Conservation (phyloP, 2,888 invertebrate genomes). For the Sarcophaga caerulescens region DNA sequence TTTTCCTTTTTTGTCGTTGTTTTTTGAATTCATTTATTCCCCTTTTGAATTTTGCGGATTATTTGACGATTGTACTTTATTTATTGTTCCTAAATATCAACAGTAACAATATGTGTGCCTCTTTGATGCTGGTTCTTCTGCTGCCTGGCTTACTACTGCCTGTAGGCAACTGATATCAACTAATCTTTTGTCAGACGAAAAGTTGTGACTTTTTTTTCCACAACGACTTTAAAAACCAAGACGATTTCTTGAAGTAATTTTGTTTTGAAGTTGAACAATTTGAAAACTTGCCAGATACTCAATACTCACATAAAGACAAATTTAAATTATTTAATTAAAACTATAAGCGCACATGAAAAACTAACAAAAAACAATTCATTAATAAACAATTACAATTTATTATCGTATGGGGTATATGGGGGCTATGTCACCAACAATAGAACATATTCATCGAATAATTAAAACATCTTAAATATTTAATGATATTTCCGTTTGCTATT, state of each 20-base stretch:
- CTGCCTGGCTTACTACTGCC: constrained; percentile 36
- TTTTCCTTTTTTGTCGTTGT: too few relatives aligned
- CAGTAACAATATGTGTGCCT: background rate
- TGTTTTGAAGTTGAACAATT: constrained; percentile 50
- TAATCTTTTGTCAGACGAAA: constrained; percentile 65
- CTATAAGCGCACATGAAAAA: too few relatives aligned
- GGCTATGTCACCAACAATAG: too few relatives aligned
- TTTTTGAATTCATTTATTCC: background rate
- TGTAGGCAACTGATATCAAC: constrained; percentile 65
- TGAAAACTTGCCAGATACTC: constrained; percentile 38
- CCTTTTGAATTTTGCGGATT: constrained; percentile 59
- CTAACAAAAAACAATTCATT: too few relatives aligned
- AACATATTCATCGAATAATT: too few relatives aligned
- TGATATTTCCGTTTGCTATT: too few relatives aligned
- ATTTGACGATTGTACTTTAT: constrained; percentile 58
- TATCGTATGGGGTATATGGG: too few relatives aligned
- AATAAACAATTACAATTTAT: too few relatives aligned
- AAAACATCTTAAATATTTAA: too few relatives aligned
- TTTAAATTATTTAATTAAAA: too few relatives aligned
- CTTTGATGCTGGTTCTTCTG: constrained; percentile 5
- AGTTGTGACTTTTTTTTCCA: constrained; percentile 47
- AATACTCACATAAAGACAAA: constrained; percentile 40
- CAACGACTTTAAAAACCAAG: constrained; percentile 53
- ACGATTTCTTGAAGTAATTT: constrained; percentile 58
- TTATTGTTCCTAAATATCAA: constrained; percentile 52